Conservation (phyloP, 2,888 invertebrate species). For the Malthinus seriepunctatus region DNA sequence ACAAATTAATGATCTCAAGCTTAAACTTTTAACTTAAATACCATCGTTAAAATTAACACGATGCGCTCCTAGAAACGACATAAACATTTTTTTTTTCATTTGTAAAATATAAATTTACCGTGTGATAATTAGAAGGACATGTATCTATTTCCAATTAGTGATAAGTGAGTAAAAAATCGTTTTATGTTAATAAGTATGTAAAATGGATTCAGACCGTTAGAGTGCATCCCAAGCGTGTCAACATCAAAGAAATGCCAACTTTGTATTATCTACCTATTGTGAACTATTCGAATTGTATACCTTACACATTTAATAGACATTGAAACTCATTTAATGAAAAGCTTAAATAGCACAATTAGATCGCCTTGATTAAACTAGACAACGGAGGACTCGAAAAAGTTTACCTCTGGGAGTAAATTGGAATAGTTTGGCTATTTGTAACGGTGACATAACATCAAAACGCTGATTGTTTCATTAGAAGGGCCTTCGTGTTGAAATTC, state of each 20-base stretch:
- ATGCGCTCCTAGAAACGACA: neutral
- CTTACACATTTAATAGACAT: neutral
- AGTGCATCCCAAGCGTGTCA: slow-evolving; percentile 11
- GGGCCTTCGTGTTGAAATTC: slow-evolving; percentile 3
- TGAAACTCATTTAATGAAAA: neutral
- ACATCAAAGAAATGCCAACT: neutral
- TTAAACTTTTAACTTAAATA: neutral
- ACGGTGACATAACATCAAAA: neutral
- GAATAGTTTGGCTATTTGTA: slow-evolving; percentile 7
- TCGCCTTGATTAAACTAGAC: neutral
- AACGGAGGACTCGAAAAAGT: neutral
- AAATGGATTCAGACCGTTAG: slow-evolving; percentile 15
- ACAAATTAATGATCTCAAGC: slow-evolving; percentile 35
- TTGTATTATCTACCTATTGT: slow-evolving; percentile 6
- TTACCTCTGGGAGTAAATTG: neutral
- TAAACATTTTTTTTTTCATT: no score
- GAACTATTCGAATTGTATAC: neutral
- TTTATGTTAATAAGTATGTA: slow-evolving; percentile 9
- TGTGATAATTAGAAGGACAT: no score
- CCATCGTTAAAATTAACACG: neutral
- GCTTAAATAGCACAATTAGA: slow-evolving; percentile 3
- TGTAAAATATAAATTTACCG: no score
- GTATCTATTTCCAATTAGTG: no score
- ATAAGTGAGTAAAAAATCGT: neutral
- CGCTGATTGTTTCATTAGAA: slow-evolving; percentile 7